Conservation (phyloP, 2,113 vertebrate species). For the Nothoprocta pentlandii region DNA sequence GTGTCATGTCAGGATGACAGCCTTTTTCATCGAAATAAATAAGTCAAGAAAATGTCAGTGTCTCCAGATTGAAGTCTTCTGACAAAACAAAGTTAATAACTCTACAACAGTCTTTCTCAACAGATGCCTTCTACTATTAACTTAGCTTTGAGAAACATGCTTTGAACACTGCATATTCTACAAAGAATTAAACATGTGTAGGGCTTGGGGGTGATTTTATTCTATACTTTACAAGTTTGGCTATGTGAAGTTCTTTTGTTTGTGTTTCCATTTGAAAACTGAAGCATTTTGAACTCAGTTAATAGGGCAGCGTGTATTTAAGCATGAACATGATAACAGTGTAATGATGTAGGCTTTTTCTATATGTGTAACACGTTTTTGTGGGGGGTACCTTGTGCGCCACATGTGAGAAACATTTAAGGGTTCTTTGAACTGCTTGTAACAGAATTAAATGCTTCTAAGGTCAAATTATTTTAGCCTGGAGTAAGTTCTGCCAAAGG, state of each 20-base stretch:
- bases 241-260: not conserved
- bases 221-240: not conserved
- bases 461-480: not conserved
- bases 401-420: not conserved
- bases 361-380: not conserved
- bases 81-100: constrained; percentile 53
- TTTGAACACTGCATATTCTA: constrained; percentile 10
- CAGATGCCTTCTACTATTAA: constrained; percentile 32
- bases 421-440: not conserved
- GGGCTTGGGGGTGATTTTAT: not conserved
- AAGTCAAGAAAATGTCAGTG: constrained; percentile 34
- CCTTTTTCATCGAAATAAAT: constrained; percentile 32
- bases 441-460: not conserved
- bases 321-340: not conserved
- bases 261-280: not conserved
- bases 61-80: constrained; percentile 38
- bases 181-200: not conserved
- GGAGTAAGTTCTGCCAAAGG: not conserved
- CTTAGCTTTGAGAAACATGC: constrained; percentile 19
- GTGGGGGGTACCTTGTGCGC: not conserved
- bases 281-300: not conserved
- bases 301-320: not conserved
- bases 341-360: not conserved
- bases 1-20: constrained; percentile 24
- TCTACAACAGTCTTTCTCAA: constrained; percentile 32